Conservation (phyloP, 2,888 invertebrate genomes). For the Ferrisia virgata region DNA sequence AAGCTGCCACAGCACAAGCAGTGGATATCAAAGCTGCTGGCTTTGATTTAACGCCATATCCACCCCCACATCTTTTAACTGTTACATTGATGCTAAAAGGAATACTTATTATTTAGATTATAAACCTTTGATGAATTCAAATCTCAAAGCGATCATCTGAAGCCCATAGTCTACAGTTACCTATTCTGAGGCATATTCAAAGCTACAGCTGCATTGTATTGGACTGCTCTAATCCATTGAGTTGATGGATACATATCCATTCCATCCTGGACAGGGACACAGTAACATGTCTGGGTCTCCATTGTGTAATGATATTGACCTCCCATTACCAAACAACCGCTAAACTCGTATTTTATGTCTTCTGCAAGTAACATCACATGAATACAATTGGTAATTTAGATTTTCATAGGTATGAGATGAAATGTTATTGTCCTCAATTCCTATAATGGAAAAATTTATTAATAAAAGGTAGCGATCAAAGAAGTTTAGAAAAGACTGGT, state of each 20-base stretch:
- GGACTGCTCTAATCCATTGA: constrained; percentile 64
- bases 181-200: constrained; percentile 57
- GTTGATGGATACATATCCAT: constrained; percentile 65
- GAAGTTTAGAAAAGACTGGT: no score
- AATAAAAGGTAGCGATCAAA: no score
- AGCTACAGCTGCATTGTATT: constrained; percentile 59
- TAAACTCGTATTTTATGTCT: constrained; percentile 47
- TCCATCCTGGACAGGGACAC: constrained; percentile 68
- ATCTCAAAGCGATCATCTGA: no score
- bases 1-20: constrained; percentile 68
- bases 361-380: no score
- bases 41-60: constrained; percentile 74
- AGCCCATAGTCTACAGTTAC: no score
- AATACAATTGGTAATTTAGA: no score
- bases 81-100: constrained; percentile 65
- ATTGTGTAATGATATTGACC: constrained; percentile 72
- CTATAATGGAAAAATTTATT: no score
- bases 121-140: no score
- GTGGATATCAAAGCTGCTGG: constrained; percentile 61
- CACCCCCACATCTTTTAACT: constrained; percentile 75
- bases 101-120: no score
- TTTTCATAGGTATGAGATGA: no score
- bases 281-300: constrained; percentile 69
- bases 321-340: constrained; percentile 60
- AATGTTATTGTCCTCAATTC: no score